Evolutionary conservation across 2,797 vertebrate species (phyloP), one percentile per base, ranked within the genome.

Genomic region (Chaenodraco wilsoni): DNA sequence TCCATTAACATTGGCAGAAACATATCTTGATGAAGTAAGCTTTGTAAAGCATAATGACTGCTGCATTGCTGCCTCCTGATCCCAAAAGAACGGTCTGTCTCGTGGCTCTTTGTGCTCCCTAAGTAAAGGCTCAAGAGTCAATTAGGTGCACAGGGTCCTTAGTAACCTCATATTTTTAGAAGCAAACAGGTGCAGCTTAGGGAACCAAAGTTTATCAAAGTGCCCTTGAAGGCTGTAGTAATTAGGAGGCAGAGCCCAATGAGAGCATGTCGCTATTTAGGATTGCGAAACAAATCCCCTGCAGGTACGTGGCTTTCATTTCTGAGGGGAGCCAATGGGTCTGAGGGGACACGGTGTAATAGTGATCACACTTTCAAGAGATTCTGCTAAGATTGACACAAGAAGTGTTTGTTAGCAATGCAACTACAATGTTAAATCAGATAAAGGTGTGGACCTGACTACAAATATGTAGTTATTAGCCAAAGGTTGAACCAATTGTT

Each of bases 181-280:
- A 81, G 80, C 89, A 93, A 94, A 94, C 89, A 92, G 63, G 78
- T 23, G 84, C 69, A 83, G 81, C 83, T 72, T 14, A 15, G 88
- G 88, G 84, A 84, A 74, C 71, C 54, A 81, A 63, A 76, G 76
- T 79, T 50, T 40, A 74, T 69, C 65, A 74, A 78, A 69, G 76
- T 68, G 13, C 57, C 64, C 46, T 58, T 12, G 16, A 74, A 78
- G 61, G 61, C 41, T 69, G 27, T 51, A 61, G 86, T 86, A 87
- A 92, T 90, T 89, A 88, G 69, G 75, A 70, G 45, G 69, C 33
- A 44, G 16, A 44, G 61, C 69, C 86, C 76, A 23, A 58, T 0
- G 76, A 85, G 86, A 69, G 52, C 31, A 56, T 17, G 65, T n/a
- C 3, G 33, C 85, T 85, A 88, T 88, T 91, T 88, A 81, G 69